Evolutionary conservation across 1,140 invertebrate species (phyloP).

Genomic region (Babylonia areolata): DNA sequence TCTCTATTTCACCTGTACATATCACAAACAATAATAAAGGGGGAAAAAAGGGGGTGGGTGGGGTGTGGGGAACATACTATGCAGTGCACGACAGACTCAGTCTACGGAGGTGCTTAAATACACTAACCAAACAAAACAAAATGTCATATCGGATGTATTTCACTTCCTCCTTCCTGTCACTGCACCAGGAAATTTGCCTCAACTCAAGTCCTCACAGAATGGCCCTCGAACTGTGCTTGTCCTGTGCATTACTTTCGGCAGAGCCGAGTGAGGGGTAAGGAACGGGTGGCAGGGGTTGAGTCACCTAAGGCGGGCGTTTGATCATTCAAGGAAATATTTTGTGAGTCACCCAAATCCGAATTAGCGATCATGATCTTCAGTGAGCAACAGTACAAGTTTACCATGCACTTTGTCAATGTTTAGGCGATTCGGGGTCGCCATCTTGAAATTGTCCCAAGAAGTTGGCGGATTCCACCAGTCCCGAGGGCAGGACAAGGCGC

Average conservation of each 20-base stretch:
- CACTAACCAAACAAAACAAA: no score
- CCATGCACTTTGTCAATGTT: slow-evolving; percentile 40
- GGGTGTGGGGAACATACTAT: no score
- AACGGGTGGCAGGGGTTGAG: background rate
- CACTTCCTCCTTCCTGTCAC: slow-evolving; percentile 2
- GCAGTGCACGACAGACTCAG: no score
- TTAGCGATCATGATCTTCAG: no score
- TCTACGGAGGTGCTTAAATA: no score
- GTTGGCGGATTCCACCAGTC: slow-evolving; percentile 54
- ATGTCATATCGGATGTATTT: background rate
- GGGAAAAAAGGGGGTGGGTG: no score
- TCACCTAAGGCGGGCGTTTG: background rate
- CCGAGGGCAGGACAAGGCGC: slow-evolving; percentile 52
- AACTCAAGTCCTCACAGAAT: background rate
- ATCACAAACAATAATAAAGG: no score
- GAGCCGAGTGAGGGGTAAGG: background rate
- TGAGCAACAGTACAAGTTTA: slow-evolving; percentile 4
- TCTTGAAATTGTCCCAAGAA: slow-evolving; percentile 69
- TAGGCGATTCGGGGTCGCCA: slow-evolving; percentile 68
- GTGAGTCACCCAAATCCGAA: background rate
- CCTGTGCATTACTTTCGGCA: background rate
- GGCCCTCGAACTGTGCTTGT: background rate
- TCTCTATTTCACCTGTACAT: no score
- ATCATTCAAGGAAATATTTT: background rate
- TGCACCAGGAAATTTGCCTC: background rate